These are phyloP conservation scores for Eulemur albifrons DNA, from an alignment of 2,797 vertebrate genomes.

Conservation along the genomic window DNA sequence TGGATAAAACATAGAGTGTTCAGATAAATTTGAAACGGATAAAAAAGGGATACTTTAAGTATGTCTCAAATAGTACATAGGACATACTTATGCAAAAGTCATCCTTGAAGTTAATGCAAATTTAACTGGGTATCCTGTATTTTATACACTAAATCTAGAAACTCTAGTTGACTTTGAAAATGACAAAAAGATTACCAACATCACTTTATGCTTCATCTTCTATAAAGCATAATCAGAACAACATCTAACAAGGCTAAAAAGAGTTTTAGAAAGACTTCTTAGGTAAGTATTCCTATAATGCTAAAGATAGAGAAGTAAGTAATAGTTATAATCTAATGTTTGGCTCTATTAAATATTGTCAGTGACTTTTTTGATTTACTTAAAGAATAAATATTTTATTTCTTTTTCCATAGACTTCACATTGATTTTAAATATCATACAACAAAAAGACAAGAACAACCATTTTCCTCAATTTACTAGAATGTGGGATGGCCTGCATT, in stretches of 20 bases:
- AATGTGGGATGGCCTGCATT: background rate
- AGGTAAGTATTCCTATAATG: background rate
- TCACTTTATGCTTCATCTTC: background rate
- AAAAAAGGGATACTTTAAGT: background rate
- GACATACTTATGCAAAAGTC: background rate
- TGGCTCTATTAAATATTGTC: background rate
- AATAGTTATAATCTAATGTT: background rate
- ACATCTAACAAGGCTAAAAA: background rate
- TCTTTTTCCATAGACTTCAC: background rate
- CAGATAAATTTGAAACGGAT: background rate
- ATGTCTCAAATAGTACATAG: background rate
- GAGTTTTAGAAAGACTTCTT: background rate
- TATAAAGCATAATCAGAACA: background rate
- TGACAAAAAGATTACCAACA: background rate
- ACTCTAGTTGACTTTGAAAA: background rate
- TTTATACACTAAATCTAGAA: background rate
- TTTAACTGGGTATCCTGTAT: background rate
- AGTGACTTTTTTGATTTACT: constrained; percentile 21
- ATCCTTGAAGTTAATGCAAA: background rate
- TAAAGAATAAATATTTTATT: background rate
- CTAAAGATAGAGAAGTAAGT: background rate
- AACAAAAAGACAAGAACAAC: background rate
- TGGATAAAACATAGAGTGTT: background rate
- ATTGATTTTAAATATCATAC: constrained; percentile 4
- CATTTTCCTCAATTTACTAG: background rate